Percentiles rank a stretch among this genome's conserved stretches.
Conservation (phyloP, 1,140 invertebrate genomes). For the Trichomalopsis sarcophagae region DNA sequence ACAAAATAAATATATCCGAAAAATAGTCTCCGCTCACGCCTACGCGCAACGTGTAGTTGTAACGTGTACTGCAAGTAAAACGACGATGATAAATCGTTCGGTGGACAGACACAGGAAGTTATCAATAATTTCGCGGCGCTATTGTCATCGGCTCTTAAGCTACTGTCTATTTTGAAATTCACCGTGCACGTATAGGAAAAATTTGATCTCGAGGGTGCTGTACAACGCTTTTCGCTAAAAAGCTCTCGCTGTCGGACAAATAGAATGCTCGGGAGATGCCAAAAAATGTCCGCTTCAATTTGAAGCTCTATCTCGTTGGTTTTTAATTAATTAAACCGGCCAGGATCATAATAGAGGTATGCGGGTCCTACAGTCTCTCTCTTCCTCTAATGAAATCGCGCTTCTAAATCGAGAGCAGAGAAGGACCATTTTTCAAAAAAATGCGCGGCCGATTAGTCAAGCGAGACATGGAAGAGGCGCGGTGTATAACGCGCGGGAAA, state of each 20-base stretch:
- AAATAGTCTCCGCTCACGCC: background rate
- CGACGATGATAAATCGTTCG: background rate
- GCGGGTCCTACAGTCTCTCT: too few species aligned
- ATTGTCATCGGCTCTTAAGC: background rate
- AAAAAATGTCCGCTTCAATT: background rate
- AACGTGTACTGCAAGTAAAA: background rate
- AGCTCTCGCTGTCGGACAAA: too few species aligned
- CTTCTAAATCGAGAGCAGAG: background rate
- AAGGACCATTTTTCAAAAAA: background rate
- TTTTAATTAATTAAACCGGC: background rate
- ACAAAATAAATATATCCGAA: background rate
- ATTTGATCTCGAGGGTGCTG: background rate
- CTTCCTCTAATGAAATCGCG: background rate
- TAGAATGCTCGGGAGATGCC: background rate
- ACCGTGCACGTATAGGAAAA: background rate
- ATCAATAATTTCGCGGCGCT: background rate
- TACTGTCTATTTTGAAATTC: background rate
- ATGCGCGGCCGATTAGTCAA: background rate
- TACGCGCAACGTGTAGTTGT: background rate
- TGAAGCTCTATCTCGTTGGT: background rate
- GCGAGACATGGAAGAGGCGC: background rate
- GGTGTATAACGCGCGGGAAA: background rate
- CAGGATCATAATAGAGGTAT: too few species aligned
- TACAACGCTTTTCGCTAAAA: background rate
- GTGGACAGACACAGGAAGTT: background rate